Conservation (phyloP, 2,113 vertebrate species). For the Paramisgurnus dabryanus region DNA sequence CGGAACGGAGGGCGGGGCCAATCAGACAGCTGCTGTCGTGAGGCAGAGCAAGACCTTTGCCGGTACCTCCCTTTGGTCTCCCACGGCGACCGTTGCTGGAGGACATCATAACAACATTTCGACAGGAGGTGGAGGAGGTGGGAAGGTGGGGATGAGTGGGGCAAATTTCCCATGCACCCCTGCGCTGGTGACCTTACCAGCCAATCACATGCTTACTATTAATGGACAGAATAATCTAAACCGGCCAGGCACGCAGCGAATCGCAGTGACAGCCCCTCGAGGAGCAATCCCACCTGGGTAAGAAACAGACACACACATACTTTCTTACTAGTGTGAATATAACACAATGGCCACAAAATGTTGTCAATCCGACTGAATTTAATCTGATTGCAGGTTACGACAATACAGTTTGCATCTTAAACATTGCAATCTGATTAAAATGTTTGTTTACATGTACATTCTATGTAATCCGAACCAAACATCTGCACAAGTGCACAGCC, state of each 20-base stretch:
- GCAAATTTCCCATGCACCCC: slow-evolving; percentile 71
- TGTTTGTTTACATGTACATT: no score
- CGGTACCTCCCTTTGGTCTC: slow-evolving; percentile 81
- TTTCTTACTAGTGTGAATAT: slow-evolving; percentile 9
- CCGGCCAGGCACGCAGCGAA: slow-evolving; percentile 85
- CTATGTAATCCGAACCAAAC: no score
- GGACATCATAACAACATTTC: slow-evolving; percentile 71
- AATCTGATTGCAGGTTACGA: no score
- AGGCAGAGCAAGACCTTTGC: slow-evolving; percentile 91
- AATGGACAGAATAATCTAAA: slow-evolving; percentile 95
- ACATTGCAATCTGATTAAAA: no score
- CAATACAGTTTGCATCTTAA: no score
- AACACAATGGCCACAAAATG: not conserved
- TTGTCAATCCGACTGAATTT: no score
- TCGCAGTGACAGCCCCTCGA: slow-evolving; percentile 75
- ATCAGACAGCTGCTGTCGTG: slow-evolving; percentile 67
- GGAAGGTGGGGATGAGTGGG: slow-evolving; percentile 73
- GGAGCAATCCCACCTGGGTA: slow-evolving; percentile 89
- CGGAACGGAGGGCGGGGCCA: slow-evolving; percentile 57
- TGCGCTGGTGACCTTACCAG: slow-evolving; percentile 68
- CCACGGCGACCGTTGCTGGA: slow-evolving; percentile 49
- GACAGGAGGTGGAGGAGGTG: slow-evolving; percentile 64
- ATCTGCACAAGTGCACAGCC: no score
- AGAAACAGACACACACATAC: slow-evolving; percentile 38
- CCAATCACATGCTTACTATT: slow-evolving; percentile 70